A percentile compares a stretch with the other conserved stretches of the same genome.
These are phyloP conservation scores for Maconellicoccus hirsutus DNA, from an alignment of 1,140 invertebrate species.

Conservation along the genomic window DNA sequence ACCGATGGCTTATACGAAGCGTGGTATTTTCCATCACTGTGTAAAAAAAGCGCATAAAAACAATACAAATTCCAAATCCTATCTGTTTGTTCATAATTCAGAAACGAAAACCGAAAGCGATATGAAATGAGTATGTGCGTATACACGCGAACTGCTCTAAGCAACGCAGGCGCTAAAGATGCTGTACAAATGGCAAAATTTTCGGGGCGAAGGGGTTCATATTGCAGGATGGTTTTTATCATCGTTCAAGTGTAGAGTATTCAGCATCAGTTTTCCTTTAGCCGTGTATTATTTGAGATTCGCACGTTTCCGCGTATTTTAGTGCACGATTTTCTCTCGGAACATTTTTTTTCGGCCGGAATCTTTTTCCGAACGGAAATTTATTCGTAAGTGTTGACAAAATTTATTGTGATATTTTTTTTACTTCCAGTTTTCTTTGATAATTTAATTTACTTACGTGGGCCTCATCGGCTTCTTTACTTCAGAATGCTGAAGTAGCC, in stretches of 20 bases:
- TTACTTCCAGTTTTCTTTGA: no score
- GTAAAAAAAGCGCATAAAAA: no score
- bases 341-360: background rate
- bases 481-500: no score
- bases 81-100: background rate
- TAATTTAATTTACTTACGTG: no score
- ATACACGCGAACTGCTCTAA: background rate
- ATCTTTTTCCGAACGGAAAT: background rate
- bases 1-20: no score
- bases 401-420: background rate
- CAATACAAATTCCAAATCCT: background rate
- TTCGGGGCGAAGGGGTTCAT: background rate
- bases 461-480: no score
- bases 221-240: conserved; percentile 4
- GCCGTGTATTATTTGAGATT: background rate
- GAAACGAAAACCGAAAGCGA: background rate
- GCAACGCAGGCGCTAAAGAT: background rate
- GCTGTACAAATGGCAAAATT: background rate
- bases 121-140: background rate
- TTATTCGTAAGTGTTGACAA: background rate
- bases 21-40: no score
- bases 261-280: background rate
- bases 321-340: background rate
- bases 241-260: background rate
- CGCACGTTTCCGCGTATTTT: background rate